Percentiles rank a stretch among this genome's conserved stretches.
Conservation (phyloP, 2,113 vertebrate species). For the Mus spicilegus region DNA sequence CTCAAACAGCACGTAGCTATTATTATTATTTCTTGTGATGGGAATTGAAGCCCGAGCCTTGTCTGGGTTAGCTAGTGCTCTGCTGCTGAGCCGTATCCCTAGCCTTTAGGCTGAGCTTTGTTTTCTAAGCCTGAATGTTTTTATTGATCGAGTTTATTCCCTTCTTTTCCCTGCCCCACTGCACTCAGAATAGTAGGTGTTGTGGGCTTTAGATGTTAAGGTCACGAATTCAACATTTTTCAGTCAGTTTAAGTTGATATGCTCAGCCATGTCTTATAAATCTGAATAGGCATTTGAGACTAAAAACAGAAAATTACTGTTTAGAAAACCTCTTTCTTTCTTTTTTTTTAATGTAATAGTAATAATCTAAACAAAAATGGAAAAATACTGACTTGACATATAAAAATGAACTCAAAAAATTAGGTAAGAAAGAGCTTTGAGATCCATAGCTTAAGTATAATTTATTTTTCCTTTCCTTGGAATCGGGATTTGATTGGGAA, state of each 20-base stretch:
- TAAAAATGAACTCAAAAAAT: slow-evolving; percentile 46
- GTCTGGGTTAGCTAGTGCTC: too few species aligned
- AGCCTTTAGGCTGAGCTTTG: background rate
- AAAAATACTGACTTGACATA: slow-evolving; percentile 25
- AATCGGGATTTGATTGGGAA: slow-evolving; percentile 62
- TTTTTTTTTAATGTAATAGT: slow-evolving; percentile 25
- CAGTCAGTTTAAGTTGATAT: slow-evolving; percentile 46
- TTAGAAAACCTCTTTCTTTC: background rate
- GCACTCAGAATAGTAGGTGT: slow-evolving; percentile 30
- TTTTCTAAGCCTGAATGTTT: slow-evolving; percentile 56
- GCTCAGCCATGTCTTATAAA: background rate
- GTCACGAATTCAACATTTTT: slow-evolving; percentile 36
- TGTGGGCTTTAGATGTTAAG: slow-evolving; percentile 11
- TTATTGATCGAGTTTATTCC: background rate
- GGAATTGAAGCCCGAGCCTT: background rate
- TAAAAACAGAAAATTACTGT: background rate
- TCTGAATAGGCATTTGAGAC: slow-evolving; percentile 9
- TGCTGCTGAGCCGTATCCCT: background rate
- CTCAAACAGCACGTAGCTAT: slow-evolving; percentile 25
- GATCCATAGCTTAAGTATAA: slow-evolving; percentile 64
- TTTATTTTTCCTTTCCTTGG: slow-evolving; percentile 46
- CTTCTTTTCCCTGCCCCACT: background rate
- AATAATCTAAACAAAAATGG: slow-evolving; percentile 26
- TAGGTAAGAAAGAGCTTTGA: slow-evolving; percentile 55
- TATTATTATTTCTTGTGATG: background rate